Evolutionary conservation across 2,888 invertebrate genomes (phyloP).

Genomic region (Ochropleura leucogaster): DNA sequence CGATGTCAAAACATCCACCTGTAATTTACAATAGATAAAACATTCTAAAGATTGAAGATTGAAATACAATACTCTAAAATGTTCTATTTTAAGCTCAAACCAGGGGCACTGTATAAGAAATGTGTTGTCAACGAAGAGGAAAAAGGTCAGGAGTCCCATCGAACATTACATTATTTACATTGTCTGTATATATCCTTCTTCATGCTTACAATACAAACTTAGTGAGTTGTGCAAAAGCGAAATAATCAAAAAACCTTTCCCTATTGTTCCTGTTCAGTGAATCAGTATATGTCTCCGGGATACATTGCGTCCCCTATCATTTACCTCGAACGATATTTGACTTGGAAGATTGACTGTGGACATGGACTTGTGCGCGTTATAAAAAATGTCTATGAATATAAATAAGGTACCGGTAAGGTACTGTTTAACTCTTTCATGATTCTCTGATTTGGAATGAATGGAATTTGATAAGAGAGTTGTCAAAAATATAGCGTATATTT

Average conservation of each 20-base stretch:
- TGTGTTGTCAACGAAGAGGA: conserved; percentile 30
- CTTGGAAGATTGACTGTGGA: conserved; percentile 60
- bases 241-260: conserved; percentile 64
- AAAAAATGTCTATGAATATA: conserved; percentile 64
- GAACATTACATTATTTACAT: conserved; percentile 28
- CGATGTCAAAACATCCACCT: conserved; percentile 87
- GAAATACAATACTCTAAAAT: conserved; percentile 22
- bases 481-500: neutral
- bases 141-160: conserved; percentile 49
- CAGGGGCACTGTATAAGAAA: conserved; percentile 28
- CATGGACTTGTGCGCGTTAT: conserved; percentile 49
- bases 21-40: conserved; percentile 44
- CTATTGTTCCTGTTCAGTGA: conserved; percentile 63
- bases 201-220: conserved; percentile 57
- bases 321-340: conserved; percentile 64
- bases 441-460: conserved; percentile 18
- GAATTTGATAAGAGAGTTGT: conserved; percentile 3
- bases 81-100: conserved; percentile 25
- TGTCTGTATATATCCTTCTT: conserved; percentile 15
- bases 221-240: conserved; percentile 49
- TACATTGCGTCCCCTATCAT: conserved; percentile 47
- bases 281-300: conserved; percentile 47
- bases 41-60: conserved; percentile 8
- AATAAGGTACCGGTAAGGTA: conserved; percentile 52
- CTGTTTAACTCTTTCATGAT: conserved; percentile 28